Evolutionary conservation across 2,797 vertebrate genomes (phyloP).

Genomic region (Tapera naevia): DNA sequence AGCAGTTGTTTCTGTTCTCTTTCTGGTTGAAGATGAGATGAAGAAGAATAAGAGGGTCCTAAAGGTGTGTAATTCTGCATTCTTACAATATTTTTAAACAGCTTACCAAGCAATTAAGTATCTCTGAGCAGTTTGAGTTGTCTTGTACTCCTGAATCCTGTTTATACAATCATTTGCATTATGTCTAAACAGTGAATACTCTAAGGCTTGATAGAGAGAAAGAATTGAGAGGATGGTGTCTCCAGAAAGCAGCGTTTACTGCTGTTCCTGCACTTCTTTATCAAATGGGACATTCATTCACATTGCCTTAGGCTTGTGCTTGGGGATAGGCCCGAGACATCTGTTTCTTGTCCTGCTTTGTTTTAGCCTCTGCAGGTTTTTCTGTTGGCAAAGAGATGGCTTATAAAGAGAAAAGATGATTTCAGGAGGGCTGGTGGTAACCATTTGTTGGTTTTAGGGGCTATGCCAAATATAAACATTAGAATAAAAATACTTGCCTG

Average conservation of each 20-base stretch:
- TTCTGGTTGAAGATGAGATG: not conserved
- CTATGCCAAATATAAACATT: not conserved
- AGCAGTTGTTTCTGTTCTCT: not conserved
- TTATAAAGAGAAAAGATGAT: not conserved
- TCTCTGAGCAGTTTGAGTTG: not conserved
- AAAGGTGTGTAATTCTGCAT: not conserved
- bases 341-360: not conserved
- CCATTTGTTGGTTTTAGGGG: not conserved
- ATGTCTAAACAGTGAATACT: not conserved
- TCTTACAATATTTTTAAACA: not conserved
- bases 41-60: not conserved
- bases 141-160: not conserved
- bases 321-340: not conserved
- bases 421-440: not conserved
- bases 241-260: not conserved
- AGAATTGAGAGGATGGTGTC: not conserved
- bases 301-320: not conserved
- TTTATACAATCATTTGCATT: not conserved
- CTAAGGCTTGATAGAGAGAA: not conserved
- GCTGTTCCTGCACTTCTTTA: not conserved
- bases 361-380: constrained; percentile 3
- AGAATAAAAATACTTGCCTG: not conserved
- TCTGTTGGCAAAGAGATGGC: not conserved
- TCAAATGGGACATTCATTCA: not conserved
- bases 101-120: not conserved